Evolutionary conservation across 2,113 vertebrate genomes (phyloP).

Genomic region (Callorhinus ursinus): DNA sequence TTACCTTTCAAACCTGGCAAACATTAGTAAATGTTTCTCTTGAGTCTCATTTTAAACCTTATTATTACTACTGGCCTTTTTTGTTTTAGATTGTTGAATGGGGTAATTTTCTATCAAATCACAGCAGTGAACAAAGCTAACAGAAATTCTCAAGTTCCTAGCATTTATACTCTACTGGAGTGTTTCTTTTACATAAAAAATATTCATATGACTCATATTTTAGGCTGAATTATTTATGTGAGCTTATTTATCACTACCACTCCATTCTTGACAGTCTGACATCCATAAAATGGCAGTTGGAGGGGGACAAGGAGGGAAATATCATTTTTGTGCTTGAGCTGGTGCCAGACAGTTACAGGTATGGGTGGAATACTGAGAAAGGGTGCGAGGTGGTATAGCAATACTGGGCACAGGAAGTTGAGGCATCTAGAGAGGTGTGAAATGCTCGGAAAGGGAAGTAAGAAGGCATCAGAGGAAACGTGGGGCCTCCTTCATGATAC

Average conservation of each 20-base stretch:
- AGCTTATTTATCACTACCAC: not conserved
- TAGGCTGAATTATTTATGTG: not conserved
- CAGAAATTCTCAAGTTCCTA: slow-evolving; percentile 1
- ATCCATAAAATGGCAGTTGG: not conserved
- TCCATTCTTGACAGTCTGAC: not conserved
- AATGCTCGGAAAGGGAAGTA: not conserved
- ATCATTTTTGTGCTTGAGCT: not conserved
- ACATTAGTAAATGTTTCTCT: slow-evolving; percentile 6
- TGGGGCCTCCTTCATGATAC: not conserved
- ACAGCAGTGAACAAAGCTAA: not conserved
- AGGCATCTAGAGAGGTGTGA: not conserved
- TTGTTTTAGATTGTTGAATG: slow-evolving; percentile 35
- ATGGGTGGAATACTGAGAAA: fast-evolving
- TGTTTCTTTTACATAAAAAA: not conserved
- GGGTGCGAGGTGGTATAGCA: fast-evolving
- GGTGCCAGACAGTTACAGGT: not conserved
- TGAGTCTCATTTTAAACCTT: not conserved
- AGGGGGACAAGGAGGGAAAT: not conserved
- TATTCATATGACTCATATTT: not conserved
- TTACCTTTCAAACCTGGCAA: not conserved
- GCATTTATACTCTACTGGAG: not conserved
- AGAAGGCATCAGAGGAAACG: not conserved
- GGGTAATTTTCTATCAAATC: slow-evolving; percentile 29
- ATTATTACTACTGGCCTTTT: slow-evolving; percentile 2
- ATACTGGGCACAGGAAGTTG: not conserved